These are phyloP conservation scores for Lepas anatifera DNA, from an alignment of 2,888 invertebrate genomes.

Conservation along the genomic window DNA sequence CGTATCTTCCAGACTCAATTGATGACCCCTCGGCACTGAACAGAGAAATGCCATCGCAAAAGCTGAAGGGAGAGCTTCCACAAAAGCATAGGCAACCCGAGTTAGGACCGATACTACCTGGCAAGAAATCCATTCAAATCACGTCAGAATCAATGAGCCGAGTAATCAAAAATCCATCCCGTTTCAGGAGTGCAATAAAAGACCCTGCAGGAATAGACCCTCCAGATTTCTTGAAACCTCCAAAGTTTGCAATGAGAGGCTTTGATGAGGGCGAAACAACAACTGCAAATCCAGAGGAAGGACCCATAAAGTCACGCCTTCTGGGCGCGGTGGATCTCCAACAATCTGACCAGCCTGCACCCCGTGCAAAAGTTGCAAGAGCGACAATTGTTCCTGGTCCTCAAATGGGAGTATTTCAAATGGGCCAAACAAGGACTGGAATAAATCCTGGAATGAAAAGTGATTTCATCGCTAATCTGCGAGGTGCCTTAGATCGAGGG, in stretches of 20 bases:
- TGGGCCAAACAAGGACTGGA: too few relatives aligned
- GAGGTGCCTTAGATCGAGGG: too few relatives aligned
- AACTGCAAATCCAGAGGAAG: too few relatives aligned
- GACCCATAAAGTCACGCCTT: too few relatives aligned
- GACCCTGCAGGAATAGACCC: neutral
- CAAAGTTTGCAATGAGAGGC: neutral
- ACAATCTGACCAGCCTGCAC: too few relatives aligned
- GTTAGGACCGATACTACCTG: neutral
- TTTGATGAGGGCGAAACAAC: too few relatives aligned
- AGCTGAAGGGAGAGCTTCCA: neutral
- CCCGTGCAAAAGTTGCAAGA: too few relatives aligned
- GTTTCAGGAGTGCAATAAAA: neutral
- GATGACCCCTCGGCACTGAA: neutral
- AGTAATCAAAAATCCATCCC: neutral
- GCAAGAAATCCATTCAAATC: neutral
- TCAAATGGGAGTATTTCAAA: too few relatives aligned
- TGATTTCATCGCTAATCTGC: too few relatives aligned
- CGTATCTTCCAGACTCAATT: neutral
- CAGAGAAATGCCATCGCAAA: neutral
- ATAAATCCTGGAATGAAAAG: too few relatives aligned
- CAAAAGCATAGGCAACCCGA: neutral
- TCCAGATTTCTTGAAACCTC: neutral
- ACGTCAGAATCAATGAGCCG: neutral
- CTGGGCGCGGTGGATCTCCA: too few relatives aligned
- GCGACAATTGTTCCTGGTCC: too few relatives aligned